Evolutionary conservation across 2,113 vertebrate species (phyloP).

Genomic region (Chrysochloris asiatica): DNA sequence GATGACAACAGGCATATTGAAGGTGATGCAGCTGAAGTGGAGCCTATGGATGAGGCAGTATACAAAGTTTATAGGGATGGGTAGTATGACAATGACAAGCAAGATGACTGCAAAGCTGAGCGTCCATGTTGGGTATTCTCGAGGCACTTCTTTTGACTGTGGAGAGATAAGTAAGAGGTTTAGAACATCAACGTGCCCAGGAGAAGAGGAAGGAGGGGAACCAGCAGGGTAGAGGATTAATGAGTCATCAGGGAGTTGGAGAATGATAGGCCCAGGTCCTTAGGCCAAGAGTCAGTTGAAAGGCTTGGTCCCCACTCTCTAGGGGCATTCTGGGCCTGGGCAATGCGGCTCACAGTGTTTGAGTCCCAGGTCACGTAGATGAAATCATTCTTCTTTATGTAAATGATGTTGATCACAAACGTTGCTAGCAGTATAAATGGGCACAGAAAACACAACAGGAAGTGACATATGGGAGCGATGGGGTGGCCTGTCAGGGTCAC

Average conservation of each 20-base stretch:
- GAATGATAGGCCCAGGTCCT: not conserved
- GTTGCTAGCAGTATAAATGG: not conserved
- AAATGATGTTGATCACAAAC: not conserved
- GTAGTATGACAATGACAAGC: conserved; percentile 84
- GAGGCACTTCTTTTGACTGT: conserved; percentile 82
- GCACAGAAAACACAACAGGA: not conserved
- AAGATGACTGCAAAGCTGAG: conserved; percentile 78
- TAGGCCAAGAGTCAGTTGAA: not conserved
- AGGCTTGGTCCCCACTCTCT: not conserved
- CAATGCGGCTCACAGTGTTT: not conserved
- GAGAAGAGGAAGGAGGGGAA: not conserved
- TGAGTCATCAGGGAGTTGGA: not conserved
- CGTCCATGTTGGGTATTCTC: conserved; percentile 85
- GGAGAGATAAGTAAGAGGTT: not conserved
- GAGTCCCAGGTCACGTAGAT: conserved; percentile 87
- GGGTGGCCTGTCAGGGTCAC: not conserved
- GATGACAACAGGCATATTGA: fast-evolving
- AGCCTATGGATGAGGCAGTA: not conserved
- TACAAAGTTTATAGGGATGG: conserved; percentile 82
- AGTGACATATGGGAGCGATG: not conserved
- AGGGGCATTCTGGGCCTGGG: not conserved
- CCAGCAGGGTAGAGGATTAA: not conserved
- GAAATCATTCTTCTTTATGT: not conserved
- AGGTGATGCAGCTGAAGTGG: not conserved
- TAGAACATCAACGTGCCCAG: not conserved